Conservation (phyloP, 1,140 invertebrate species). For the Akabosia matsudoensis region DNA sequence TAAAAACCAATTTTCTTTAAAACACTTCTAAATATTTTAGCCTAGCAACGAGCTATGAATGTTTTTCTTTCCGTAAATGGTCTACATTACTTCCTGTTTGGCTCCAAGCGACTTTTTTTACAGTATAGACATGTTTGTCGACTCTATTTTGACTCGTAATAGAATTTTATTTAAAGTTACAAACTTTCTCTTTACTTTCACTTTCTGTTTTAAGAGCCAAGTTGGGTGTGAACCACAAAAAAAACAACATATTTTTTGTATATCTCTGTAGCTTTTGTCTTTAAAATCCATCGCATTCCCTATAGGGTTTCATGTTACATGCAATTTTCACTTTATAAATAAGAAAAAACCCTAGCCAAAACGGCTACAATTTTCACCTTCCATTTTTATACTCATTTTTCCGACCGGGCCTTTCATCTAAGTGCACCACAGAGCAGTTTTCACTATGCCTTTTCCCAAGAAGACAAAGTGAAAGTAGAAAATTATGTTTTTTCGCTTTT, state of each 20-base stretch:
- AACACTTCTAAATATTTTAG: too few species aligned
- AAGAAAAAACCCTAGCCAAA: neutral
- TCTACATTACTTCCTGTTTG: too few species aligned
- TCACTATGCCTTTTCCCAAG: neutral
- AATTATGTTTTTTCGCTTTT: neutral
- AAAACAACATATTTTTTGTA: neutral
- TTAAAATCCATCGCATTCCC: too few species aligned
- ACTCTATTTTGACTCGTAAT: neutral
- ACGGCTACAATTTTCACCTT: neutral
- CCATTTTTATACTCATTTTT: neutral
- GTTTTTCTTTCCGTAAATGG: too few species aligned
- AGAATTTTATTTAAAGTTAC: conserved; percentile 13
- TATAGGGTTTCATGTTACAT: neutral
- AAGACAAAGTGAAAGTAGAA: neutral
- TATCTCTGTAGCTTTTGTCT: too few species aligned
- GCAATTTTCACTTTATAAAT: neutral
- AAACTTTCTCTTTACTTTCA: neutral
- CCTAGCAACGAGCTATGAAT: too few species aligned
- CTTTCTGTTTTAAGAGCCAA: neutral
- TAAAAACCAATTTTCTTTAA: too few species aligned
- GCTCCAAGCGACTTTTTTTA: too few species aligned
- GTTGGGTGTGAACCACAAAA: neutral
- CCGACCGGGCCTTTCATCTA: neutral
- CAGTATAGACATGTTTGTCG: neutral
- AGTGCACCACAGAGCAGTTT: neutral